These are phyloP conservation scores for Moxostoma hubbsi DNA, from an alignment of 2,797 vertebrate genomes.

Conservation along the genomic window DNA sequence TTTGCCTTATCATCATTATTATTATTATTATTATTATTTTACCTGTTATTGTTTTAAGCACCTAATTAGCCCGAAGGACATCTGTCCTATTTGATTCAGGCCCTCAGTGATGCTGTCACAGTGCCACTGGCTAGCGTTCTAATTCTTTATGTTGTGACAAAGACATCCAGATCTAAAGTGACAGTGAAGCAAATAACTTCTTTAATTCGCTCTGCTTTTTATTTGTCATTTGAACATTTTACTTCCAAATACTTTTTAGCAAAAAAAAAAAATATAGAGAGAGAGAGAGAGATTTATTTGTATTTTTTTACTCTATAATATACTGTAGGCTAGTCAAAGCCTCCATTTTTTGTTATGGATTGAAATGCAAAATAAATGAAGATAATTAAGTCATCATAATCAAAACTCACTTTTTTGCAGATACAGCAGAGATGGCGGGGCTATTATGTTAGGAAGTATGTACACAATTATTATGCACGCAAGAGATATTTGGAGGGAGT, in stretches of 20 bases:
- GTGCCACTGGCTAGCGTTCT: slow-evolving; percentile 4
- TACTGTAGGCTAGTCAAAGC: background rate
- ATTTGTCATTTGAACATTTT: slow-evolving; percentile 13
- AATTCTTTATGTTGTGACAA: slow-evolving; percentile 26
- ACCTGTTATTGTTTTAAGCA: slow-evolving; percentile 93
- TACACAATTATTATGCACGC: slow-evolving; percentile 88
- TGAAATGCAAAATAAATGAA: too few species aligned
- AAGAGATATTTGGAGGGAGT: slow-evolving; percentile 86
- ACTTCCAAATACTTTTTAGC: slow-evolving; percentile 9
- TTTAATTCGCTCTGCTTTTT: slow-evolving; percentile 36
- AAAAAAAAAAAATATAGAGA: background rate
- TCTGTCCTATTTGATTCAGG: slow-evolving; percentile 73
- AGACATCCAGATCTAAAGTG: slow-evolving; percentile 3
- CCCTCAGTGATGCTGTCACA: slow-evolving; percentile 26
- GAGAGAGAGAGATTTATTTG: too few species aligned
- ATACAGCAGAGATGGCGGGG: slow-evolving; percentile 92
- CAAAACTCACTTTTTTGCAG: slow-evolving; percentile 66
- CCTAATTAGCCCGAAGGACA: slow-evolving; percentile 97
- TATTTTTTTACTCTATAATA: background rate
- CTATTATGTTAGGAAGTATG: slow-evolving; percentile 84
- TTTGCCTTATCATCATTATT: slow-evolving; percentile 57
- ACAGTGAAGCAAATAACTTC: slow-evolving; percentile 8
- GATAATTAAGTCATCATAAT: background rate
- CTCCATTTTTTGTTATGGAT: background rate
- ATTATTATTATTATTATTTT: slow-evolving; percentile 53